Conservation (phyloP, 2,797 vertebrate species). For the Australoheros facetus region DNA sequence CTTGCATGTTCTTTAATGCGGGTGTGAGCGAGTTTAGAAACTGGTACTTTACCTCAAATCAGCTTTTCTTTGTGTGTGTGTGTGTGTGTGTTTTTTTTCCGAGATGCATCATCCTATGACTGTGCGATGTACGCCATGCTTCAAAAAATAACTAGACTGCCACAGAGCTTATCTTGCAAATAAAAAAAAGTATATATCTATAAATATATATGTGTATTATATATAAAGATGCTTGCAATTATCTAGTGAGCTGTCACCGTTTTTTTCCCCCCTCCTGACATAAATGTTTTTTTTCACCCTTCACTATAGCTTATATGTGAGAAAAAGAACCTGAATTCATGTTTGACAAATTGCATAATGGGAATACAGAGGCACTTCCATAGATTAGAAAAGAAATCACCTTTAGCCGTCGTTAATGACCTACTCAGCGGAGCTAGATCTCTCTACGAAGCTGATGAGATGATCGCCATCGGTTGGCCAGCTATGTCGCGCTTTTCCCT, state of each 20-base stretch:
- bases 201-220: slow-evolving; percentile 86
- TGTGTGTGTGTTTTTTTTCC: not conserved
- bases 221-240: slow-evolving; percentile 87
- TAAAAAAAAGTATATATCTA: slow-evolving; percentile 82
- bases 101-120: slow-evolving; percentile 77
- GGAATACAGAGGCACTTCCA: slow-evolving; percentile 89
- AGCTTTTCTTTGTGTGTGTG: slow-evolving; percentile 27
- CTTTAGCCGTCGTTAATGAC: slow-evolving; percentile 69
- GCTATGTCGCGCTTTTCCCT: slow-evolving; percentile 72
- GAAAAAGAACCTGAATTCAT: slow-evolving; percentile 88
- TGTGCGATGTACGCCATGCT: slow-evolving; percentile 78
- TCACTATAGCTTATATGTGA: slow-evolving; percentile 87
- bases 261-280: slow-evolving; percentile 69
- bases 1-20: slow-evolving; percentile 48
- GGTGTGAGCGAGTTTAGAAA: slow-evolving; percentile 51
- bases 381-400: slow-evolving; percentile 83
- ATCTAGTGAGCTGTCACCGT: slow-evolving; percentile 80
- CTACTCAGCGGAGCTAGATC: slow-evolving; percentile 65
- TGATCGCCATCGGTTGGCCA: slow-evolving; percentile 62
- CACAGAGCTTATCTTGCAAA: slow-evolving; percentile 86
- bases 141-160: slow-evolving; percentile 91
- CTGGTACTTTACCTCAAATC: slow-evolving; percentile 70
- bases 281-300: slow-evolving; percentile 68
- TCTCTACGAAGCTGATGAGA: slow-evolving; percentile 74
- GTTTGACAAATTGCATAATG: slow-evolving; percentile 89